These are phyloP conservation scores for zebrafish (Danio rerio) DNA, from an alignment of 2,113 vertebrate genomes.

Conservation along the genomic window GRCz12tu NC_133192.1:20104001-20104500, in stretches of 20 bases:
- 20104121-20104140: constrained; percentile 65
- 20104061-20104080: constrained; percentile 67
- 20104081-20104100: constrained; percentile 71
- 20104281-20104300: constrained; percentile 79
- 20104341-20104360: constrained; percentile 63
- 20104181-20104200: constrained; percentile 61
- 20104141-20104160: constrained; percentile 59
- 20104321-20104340: constrained; percentile 71
- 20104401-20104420: constrained; percentile 61
- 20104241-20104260: constrained; percentile 69
- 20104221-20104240: constrained; percentile 74
- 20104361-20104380: constrained; percentile 65
- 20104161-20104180: constrained; percentile 73
- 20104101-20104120: constrained; percentile 69
- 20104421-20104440: constrained; percentile 3
- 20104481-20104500: neutral
- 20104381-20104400: constrained; percentile 67
- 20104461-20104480: neutral
- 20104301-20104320: constrained; percentile 76
- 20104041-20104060: constrained; percentile 78
- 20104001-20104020: constrained; percentile 79
- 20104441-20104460: neutral
- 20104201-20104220: constrained; percentile 75
- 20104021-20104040: constrained; percentile 80
- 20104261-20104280: constrained; percentile 78